A percentile compares a stretch with the other conserved stretches of the same genome.
Conservation (phyloP, 2,797 vertebrate genomes). For the Arremon aurantiirostris region DNA sequence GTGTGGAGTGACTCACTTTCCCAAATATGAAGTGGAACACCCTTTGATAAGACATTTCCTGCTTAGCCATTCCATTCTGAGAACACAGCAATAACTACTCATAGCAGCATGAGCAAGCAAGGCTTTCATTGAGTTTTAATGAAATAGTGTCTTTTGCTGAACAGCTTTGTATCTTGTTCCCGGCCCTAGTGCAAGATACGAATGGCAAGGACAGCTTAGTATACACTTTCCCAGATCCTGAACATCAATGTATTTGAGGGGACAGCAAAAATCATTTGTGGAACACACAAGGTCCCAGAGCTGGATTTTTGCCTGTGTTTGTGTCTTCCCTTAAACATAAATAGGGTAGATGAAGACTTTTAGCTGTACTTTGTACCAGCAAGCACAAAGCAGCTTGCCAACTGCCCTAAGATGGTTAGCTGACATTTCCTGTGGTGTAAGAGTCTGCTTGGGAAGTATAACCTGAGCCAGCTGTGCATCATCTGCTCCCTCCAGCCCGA, state of each 20-base stretch:
- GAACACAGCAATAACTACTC: constrained; percentile 63
- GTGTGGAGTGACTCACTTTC: constrained; percentile 48
- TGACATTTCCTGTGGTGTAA: neutral
- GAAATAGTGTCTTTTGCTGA: constrained; percentile 73
- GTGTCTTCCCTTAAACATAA: neutral
- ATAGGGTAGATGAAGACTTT: neutral
- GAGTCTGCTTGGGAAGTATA: neutral
- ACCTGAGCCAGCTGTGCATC: neutral
- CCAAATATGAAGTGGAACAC: constrained; percentile 62
- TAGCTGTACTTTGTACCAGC: neutral
- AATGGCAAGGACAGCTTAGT: constrained; percentile 45
- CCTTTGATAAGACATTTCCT: constrained; percentile 72
- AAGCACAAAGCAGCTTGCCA: neutral
- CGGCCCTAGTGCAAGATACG: constrained; percentile 33
- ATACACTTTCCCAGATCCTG: neutral
- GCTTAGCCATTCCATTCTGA: constrained; percentile 56
- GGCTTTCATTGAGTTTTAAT: constrained; percentile 70
- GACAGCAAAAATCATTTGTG: neutral
- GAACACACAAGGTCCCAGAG: neutral
- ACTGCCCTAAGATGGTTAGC: neutral
- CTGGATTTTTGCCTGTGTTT: neutral
- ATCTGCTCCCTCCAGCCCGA: neutral
- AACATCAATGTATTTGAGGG: neutral
- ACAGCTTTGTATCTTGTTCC: constrained; percentile 58
- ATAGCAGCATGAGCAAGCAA: constrained; percentile 37